These are phyloP conservation scores for Drosophila elegans DNA, from an alignment of 1,140 invertebrate species.

Conservation along the genomic window DNA sequence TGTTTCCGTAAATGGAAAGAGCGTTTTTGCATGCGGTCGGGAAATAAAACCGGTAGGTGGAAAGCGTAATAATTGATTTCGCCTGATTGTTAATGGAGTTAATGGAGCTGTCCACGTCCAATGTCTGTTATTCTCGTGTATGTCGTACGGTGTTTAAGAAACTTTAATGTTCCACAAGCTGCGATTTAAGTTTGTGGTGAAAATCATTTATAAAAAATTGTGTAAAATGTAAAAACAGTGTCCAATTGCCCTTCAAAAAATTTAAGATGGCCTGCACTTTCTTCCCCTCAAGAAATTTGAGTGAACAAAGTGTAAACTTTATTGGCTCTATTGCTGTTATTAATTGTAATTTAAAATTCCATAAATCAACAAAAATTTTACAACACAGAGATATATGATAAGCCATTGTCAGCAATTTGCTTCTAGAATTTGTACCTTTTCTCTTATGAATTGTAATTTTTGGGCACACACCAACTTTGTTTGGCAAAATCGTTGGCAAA, in stretches of 20 bases:
- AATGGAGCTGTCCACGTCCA: constrained; percentile 46
- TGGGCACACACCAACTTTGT: constrained; percentile 5
- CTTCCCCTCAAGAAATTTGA: constrained; percentile 5
- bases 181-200: constrained; percentile 3
- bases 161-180: constrained; percentile 18
- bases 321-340: constrained; percentile 51
- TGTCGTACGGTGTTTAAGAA: background rate
- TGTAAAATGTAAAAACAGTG: no score
- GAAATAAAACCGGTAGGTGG: constrained; percentile 32
- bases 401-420: background rate
- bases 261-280: background rate
- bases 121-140: background rate
- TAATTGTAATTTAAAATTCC: constrained; percentile 78
- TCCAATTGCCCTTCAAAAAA: background rate
- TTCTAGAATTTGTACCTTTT: constrained; percentile 4
- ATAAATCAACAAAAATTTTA: constrained; percentile 62
- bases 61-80: constrained; percentile 63
- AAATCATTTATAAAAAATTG: no score
- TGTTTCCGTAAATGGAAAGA: constrained; percentile 50
- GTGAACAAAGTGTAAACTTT: constrained; percentile 55
- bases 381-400: constrained; percentile 22
- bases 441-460: constrained; percentile 15
- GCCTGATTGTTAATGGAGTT: constrained; percentile 64
- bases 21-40: constrained; percentile 44
- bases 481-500: background rate